Percentiles rank a stretch among this genome's conserved stretches.
Conservation (phyloP, 2,797 vertebrate genomes). For the Protonibea diacanthus region DNA sequence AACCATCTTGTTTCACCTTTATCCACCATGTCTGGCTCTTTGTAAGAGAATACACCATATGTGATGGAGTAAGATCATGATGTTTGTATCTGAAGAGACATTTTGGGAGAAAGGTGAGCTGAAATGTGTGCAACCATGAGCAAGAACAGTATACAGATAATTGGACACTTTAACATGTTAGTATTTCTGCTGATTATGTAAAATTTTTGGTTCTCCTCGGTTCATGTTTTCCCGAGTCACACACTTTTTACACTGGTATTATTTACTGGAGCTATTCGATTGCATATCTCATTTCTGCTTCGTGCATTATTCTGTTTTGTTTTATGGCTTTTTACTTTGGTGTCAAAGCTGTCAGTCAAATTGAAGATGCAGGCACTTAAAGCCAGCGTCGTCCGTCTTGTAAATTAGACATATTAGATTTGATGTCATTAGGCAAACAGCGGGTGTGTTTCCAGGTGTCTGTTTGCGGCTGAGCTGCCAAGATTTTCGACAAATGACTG, state of each 20-base stretch:
- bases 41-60: background rate
- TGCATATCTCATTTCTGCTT: slow-evolving; percentile 5
- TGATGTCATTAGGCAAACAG: slow-evolving; percentile 37
- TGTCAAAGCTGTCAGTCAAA: slow-evolving; percentile 42
- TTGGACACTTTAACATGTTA: background rate
- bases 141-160: background rate
- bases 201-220: too few relatives aligned
- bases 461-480: slow-evolving; percentile 45
- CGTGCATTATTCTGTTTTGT: background rate
- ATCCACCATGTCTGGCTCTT: too few relatives aligned
- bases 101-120: background rate
- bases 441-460: slow-evolving; percentile 36
- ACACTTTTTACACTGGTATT: slow-evolving; percentile 6
- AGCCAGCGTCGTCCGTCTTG: background rate
- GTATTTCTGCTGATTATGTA: too few relatives aligned
- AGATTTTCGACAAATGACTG: slow-evolving; percentile 33
- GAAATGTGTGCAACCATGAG: background rate
- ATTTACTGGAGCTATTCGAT: background rate
- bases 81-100: background rate
- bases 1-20: too few relatives aligned
- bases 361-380: slow-evolving; percentile 34
- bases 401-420: slow-evolving; percentile 31
- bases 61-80: background rate
- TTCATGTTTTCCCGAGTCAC: too few relatives aligned
- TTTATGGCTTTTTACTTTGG: slow-evolving; percentile 20